phyloP scores from a whole-genome alignment of 2,113 vertebrate genomes.

The Ciconia stormi region DNA sequence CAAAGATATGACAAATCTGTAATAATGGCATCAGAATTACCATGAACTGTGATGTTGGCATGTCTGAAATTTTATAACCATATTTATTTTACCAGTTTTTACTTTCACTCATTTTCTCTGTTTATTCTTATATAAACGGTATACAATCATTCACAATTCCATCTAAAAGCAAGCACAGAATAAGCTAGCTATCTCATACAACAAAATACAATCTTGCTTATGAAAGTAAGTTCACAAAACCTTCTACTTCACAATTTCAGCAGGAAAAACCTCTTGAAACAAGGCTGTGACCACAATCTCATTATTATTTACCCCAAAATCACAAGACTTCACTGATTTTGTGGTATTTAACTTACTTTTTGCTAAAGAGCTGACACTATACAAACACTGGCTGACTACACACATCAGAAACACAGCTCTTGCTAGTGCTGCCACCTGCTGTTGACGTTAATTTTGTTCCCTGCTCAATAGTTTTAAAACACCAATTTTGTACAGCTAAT shows the following conservation, averaged over 20 bases:
- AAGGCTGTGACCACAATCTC: not conserved
- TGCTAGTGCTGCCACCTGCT: slow-evolving; percentile 69
- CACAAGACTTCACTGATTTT: not conserved
- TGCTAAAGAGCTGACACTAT: not conserved
- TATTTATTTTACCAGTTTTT: not conserved
- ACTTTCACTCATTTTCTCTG: not conserved
- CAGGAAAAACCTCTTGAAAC: not conserved
- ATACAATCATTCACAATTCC: not conserved
- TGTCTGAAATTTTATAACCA: not conserved
- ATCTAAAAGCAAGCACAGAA: not conserved
- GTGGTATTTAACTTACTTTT: not conserved
- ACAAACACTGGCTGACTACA: not conserved
- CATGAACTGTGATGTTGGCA: not conserved
- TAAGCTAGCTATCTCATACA: not conserved
- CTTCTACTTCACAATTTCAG: not conserved
- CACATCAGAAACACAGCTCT: not conserved
- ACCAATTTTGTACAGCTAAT: not conserved
- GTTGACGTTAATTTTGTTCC: slow-evolving; percentile 16
- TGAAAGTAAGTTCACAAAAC: not conserved
- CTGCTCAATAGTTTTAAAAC: not conserved
- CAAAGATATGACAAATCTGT: not conserved
- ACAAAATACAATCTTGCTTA: not conserved
- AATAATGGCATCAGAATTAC: not conserved
- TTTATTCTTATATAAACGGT: not conserved
- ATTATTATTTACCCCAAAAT: not conserved